Conservation (phyloP, 2,888 invertebrate genomes). For the Yponomeuta malinellus region DNA sequence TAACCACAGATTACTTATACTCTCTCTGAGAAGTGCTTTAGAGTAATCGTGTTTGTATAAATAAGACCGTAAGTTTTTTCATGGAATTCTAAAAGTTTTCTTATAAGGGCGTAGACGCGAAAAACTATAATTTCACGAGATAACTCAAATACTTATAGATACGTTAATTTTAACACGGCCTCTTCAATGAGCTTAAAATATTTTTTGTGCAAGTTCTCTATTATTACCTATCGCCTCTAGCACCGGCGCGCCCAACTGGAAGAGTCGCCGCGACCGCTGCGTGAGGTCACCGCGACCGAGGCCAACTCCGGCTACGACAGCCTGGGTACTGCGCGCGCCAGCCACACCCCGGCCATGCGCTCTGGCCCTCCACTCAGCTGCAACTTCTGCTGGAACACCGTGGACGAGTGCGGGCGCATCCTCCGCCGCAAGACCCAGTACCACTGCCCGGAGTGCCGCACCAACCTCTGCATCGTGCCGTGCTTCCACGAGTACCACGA, state of each 20-base stretch:
- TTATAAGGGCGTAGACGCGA: too few species aligned
- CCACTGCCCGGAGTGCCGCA: constrained; percentile 92
- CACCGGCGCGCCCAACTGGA: constrained; percentile 29
- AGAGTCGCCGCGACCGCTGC: constrained; percentile 41
- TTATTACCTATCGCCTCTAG: not conserved
- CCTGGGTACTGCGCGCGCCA: constrained; percentile 69
- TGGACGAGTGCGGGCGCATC: constrained; percentile 87
- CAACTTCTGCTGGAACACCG: constrained; percentile 94
- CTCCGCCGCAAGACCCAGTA: constrained; percentile 91
- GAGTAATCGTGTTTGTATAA: too few species aligned
- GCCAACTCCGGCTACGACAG: constrained; percentile 33
- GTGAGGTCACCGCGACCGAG: constrained; percentile 40
- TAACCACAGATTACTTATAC: too few species aligned
- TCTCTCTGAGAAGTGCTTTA: too few species aligned
- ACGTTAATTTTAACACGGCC: too few species aligned
- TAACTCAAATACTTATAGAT: too few species aligned
- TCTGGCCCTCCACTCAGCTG: constrained; percentile 91
- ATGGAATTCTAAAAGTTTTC: too few species aligned
- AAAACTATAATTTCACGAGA: too few species aligned
- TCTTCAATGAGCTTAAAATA: too few species aligned
- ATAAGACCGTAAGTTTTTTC: too few species aligned
- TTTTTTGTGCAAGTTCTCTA: too few species aligned
- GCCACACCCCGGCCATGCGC: constrained; percentile 89
- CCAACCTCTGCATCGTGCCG: constrained; percentile 91
- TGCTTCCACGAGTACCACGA: constrained; percentile 92